Conservation (phyloP, 2,113 vertebrate species). For the Dicerorhinus sumatrensis region DNA sequence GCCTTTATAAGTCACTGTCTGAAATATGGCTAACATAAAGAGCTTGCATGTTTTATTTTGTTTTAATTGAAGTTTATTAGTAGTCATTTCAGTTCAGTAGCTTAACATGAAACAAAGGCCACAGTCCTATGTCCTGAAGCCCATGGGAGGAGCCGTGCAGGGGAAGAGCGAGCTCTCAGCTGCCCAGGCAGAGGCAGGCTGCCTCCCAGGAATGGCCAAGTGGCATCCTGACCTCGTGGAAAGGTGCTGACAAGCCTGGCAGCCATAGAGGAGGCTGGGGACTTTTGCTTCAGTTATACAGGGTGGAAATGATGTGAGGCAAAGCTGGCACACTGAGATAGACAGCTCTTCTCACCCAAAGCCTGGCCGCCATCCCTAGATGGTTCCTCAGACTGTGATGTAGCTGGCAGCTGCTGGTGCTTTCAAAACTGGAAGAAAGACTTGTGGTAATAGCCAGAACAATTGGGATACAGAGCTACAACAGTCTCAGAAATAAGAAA, state of each 20-base stretch:
- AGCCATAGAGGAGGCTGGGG: background rate
- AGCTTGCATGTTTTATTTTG: conserved; percentile 38
- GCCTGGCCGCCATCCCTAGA: background rate
- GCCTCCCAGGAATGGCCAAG: background rate
- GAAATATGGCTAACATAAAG: background rate
- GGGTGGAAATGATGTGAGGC: background rate
- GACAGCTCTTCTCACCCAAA: background rate
- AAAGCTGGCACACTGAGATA: background rate
- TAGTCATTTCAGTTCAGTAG: background rate
- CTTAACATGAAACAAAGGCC: background rate
- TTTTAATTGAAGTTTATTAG: conserved; percentile 30
- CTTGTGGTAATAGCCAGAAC: background rate
- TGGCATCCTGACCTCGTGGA: background rate
- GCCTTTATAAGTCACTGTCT: background rate
- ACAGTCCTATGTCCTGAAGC: background rate
- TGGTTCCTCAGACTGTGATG: fast-evolving
- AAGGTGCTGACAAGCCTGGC: background rate
- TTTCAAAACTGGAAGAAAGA: background rate
- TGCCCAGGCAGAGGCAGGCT: background rate
- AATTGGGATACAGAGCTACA: background rate
- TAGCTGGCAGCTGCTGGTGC: conserved; percentile 27
- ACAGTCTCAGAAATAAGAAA: background rate
- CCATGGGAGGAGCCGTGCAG: fast-evolving
- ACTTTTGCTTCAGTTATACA: fast-evolving
- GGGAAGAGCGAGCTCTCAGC: background rate